Conservation (phyloP, 2,888 invertebrate genomes). For the Globia sparganii region DNA sequence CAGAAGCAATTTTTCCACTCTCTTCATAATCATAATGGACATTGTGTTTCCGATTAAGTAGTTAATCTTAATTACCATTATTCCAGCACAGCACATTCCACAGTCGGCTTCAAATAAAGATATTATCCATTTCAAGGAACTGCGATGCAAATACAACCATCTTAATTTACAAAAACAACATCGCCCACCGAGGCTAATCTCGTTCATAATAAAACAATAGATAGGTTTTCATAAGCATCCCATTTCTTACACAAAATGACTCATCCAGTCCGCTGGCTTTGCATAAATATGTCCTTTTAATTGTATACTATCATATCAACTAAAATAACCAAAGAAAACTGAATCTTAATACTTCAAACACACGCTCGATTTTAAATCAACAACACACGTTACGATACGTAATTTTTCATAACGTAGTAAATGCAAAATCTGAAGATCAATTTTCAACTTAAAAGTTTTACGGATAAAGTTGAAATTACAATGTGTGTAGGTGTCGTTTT, state of each 20-base stretch:
- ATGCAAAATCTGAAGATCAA: slow-evolving; percentile 42
- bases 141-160: slow-evolving; percentile 64
- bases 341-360: slow-evolving; percentile 51
- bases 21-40: not conserved
- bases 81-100: slow-evolving; percentile 47
- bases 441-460: slow-evolving; percentile 35
- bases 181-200: slow-evolving; percentile 70
- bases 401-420: slow-evolving; percentile 52
- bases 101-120: slow-evolving; percentile 43
- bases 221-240: slow-evolving; percentile 73
- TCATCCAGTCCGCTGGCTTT: slow-evolving; percentile 76
- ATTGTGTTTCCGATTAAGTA: slow-evolving; percentile 18
- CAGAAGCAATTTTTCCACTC: not conserved
- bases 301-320: slow-evolving; percentile 73
- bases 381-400: slow-evolving; percentile 10
- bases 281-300: slow-evolving; percentile 79
- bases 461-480: slow-evolving; percentile 54
- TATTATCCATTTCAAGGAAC: slow-evolving; percentile 61
- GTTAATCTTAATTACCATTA: slow-evolving; percentile 11
- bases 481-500: slow-evolving; percentile 52
- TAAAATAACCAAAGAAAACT: slow-evolving; percentile 55
- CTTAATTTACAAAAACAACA: slow-evolving; percentile 77
- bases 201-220: slow-evolving; percentile 79
- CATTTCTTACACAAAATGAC: slow-evolving; percentile 84
- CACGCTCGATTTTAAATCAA: slow-evolving; percentile 43